Evolutionary conservation across 1,140 invertebrate species (phyloP), one percentile per base, ranked within the genome.

Genomic region (Drosophila rufa): DNA sequence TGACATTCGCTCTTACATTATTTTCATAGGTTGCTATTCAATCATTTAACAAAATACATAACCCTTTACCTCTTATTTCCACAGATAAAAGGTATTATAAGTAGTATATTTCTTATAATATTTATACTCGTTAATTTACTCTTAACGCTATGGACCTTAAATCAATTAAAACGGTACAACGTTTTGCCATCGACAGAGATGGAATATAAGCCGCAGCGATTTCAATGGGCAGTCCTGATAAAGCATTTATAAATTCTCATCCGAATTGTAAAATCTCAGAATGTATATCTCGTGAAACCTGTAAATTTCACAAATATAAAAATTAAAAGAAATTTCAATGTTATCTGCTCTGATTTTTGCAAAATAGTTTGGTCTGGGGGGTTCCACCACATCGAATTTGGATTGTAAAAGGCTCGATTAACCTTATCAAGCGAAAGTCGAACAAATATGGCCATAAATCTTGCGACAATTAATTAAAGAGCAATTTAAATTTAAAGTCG

Each of bases 381-480:
- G 2, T 42, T 62, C 17, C 38, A 43, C 15, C 19, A 27, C 27
- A 73, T 50, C 46, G 67, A 73, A 38, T 73, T 51, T 25, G 46
- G 38, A 73, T 73, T 43, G 70, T 73, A 25, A 74, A 51, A 51
- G 53, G 45, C 47, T 43, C 22, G 17, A 45, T 25, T 22, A 42
- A 1, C 40, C 51, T 76, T 76, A 78, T 79, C 75, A 79, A 50
- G 51, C 27, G 67, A 43, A 30, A 60, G 56, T 62, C 64, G 62
- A 65, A 64, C 53, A 78, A 86, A 86, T 82, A 75, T 57, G 84
- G 9, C 47, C 58, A 90, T 90, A 85, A 90, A 90, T 90, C 85
- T 68, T 69, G n/a, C 27, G 27, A 33, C 75, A 90, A 90, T 90
- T 90, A 90, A 90, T 90, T 90, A 90, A 80, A 82, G 7, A 80